Evolutionary conservation across 2,888 invertebrate species (phyloP).

Genomic region (Chromoteleia sp.): DNA sequence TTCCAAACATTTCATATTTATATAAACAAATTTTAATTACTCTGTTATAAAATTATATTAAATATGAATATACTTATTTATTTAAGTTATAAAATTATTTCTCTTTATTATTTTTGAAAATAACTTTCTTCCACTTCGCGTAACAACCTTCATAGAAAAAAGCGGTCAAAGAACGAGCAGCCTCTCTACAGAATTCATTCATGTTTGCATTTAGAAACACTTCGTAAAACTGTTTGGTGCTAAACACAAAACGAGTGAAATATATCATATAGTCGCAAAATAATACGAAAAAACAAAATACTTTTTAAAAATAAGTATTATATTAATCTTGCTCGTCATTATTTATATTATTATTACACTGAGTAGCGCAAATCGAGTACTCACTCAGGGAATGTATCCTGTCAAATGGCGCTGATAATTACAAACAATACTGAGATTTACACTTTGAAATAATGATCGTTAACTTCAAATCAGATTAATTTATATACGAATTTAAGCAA

Average conservation of each 20-base stretch:
- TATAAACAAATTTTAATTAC: neutral
- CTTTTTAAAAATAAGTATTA: conserved; percentile 63
- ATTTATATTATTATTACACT: conserved; percentile 81
- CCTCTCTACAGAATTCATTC: conserved; percentile 68
- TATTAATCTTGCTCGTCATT: conserved; percentile 59
- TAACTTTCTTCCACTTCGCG: too few species aligned
- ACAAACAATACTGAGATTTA: conserved; percentile 84
- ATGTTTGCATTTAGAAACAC: conserved; percentile 55
- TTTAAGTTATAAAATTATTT: too few species aligned
- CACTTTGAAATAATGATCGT: conserved; percentile 83
- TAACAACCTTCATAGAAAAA: neutral
- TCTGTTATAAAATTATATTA: too few species aligned
- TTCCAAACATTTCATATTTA: neutral
- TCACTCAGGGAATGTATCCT: conserved; percentile 84
- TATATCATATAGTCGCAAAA: conserved; percentile 75
- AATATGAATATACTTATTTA: too few species aligned
- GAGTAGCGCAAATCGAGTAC: conserved; percentile 84
- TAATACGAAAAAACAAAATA: conserved; percentile 76
- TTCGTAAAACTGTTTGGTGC: conserved; percentile 77
- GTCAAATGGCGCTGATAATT: conserved; percentile 84
- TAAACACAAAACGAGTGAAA: conserved; percentile 82
- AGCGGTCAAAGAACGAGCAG: conserved; percentile 73
- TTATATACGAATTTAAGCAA: conserved; percentile 79
- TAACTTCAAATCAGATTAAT: conserved; percentile 80
- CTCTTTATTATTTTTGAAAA: too few species aligned